Evolutionary conservation across 2,113 vertebrate species (phyloP), one percentile per base, ranked within the genome.

Genomic region (Pongo pygmaeus): DNA sequence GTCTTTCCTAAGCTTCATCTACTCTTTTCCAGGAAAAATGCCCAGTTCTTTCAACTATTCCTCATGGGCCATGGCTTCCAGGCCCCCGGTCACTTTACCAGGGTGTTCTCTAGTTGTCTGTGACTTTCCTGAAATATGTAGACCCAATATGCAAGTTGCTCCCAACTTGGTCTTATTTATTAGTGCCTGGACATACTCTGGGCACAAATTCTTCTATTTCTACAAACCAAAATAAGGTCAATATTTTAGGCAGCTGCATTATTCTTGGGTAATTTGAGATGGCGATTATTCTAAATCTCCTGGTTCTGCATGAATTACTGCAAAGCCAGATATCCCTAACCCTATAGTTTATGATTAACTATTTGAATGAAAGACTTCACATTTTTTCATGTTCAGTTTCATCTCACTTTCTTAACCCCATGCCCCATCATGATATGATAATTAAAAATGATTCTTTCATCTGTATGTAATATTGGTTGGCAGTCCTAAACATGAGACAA

Each of bases 401-500:
- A 88, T 91, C 32, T 91, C 78, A 55, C 8, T 22, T 69, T 67
- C 43, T 70, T 97, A 57, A 59, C 84, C n/a, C 69, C 17, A 13
- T 86, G 32, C 17, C 50, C 25, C n/a, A 55, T 75, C 9, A 14
- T 87, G 30, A 84, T 86, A 79, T 32, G 50, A 91, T 86, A 67
- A 93, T 84, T 96, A 92, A 89, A 95, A 94, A 67, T 61, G 74
- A 93, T 57, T 91, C 23, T 96, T 94, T 94, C 52, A 55, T 91
- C 46, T 94, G 7, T 78, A 74, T 93, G 11, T 78, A 74, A 72
- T 69, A 43, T 86, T 81, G 78, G 14, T 40, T 85, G 77, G 50
- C 75, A 79, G 23, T 86, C 46, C 43, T 46, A 70, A 95, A 35
- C 72, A 55, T 59, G 77, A 25, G 5, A 50, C 12, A 89, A 64